Percentiles rank a stretch among this genome's conserved stretches.
Conservation (phyloP, 2,888 invertebrate genomes). For the Phyllotreta cruciferae region DNA sequence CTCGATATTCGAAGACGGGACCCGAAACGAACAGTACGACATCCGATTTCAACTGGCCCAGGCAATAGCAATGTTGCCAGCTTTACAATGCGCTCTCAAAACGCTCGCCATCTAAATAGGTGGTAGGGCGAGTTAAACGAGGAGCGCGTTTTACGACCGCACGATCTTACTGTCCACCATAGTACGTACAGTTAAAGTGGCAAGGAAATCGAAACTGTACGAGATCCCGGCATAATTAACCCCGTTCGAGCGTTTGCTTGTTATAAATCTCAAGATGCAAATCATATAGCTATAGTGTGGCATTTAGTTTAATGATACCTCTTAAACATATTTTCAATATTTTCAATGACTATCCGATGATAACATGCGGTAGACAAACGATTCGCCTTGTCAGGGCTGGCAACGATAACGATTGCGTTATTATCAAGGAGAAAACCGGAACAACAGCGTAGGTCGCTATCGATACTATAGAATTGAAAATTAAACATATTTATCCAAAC, state of each 20-base stretch:
- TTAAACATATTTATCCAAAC: slow-evolving; percentile 33
- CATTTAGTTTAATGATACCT: slow-evolving; percentile 31
- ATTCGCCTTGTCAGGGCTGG: slow-evolving; percentile 33
- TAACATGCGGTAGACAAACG: slow-evolving; percentile 31
- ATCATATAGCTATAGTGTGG: background rate
- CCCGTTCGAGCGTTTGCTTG: slow-evolving; percentile 25
- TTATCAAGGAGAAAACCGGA: slow-evolving; percentile 9
- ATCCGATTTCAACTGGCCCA: no score
- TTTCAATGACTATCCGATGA: slow-evolving; percentile 33
- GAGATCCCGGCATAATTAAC: slow-evolving; percentile 34
- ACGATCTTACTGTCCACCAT: no score
- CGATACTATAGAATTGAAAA: slow-evolving; percentile 30
- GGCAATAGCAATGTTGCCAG: no score
- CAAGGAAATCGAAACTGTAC: slow-evolving; percentile 19
- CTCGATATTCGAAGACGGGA: no score
- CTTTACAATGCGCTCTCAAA: no score
- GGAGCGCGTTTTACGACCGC: no score
- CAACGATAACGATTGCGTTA: slow-evolving; percentile 31
- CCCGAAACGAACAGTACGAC: no score
- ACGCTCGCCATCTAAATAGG: no score
- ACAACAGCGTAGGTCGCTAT: slow-evolving; percentile 15
- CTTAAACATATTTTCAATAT: slow-evolving; percentile 34
- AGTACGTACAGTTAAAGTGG: slow-evolving; percentile 33
- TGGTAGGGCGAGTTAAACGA: no score
- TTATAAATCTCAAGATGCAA: no score